Conservation (phyloP, 2,888 invertebrate species). For the Machimus atricapillus region DNA sequence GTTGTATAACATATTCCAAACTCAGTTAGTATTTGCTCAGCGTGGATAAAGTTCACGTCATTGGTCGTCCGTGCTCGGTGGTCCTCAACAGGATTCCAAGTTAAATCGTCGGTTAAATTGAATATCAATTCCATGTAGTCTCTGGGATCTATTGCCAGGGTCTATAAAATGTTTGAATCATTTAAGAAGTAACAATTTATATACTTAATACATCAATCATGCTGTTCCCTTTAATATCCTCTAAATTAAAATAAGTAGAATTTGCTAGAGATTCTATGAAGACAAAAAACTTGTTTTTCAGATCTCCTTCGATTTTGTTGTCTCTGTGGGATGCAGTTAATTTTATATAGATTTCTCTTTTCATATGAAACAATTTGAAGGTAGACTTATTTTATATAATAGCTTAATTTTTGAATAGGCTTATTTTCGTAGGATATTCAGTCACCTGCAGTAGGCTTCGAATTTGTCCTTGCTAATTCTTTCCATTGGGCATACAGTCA, state of each 20-base stretch:
- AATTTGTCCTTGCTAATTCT: conserved; percentile 53
- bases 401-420: not conserved
- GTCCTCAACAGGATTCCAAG: conserved; percentile 40
- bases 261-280: conserved; percentile 61
- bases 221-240: conserved; percentile 54
- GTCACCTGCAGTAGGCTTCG: conserved; percentile 54
- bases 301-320: conserved; percentile 42
- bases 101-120: conserved; percentile 55
- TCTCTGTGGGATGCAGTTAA: conserved; percentile 15
- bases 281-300: conserved; percentile 48
- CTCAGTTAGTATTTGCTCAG: conserved; percentile 59
- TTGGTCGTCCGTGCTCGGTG: conserved; percentile 51
- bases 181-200: not conserved
- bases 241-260: conserved; percentile 58
- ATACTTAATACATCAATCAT: conserved; percentile 51
- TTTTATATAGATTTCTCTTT: not conserved
- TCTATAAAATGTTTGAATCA: conserved; percentile 45
- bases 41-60: conserved; percentile 49
- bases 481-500: conserved; percentile 59
- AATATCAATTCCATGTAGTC: conserved; percentile 60
- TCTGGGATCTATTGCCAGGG: conserved; percentile 52
- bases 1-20: conserved; percentile 59
- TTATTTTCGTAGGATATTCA: conserved; percentile 3
- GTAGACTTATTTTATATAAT: not conserved
- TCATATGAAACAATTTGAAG: not conserved